Conservation (phyloP, 64 coral and sea anemone genomes). For the Acropora tenuis region DNA sequence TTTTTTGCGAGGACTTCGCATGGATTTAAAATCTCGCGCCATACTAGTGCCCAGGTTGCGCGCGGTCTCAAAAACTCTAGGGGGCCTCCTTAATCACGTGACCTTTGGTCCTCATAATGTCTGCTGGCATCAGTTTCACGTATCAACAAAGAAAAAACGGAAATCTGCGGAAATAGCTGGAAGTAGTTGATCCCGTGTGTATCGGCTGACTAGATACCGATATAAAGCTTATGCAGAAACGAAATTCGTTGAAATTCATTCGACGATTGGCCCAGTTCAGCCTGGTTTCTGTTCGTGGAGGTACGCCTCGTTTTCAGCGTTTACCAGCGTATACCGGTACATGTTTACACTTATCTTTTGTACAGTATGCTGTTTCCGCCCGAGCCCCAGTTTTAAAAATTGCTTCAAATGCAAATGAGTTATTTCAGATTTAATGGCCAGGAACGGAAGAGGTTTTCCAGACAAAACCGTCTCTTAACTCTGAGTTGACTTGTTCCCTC, state of each 20-base stretch:
- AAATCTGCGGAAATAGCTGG: conserved; percentile 5
- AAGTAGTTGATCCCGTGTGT: not conserved
- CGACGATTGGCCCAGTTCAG: not conserved
- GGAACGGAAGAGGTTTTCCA: not conserved
- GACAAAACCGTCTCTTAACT: not conserved
- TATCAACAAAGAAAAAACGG: not conserved
- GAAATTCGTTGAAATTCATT: not conserved
- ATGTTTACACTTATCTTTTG: not conserved
- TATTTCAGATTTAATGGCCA: conserved; percentile 9
- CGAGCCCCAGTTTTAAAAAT: not conserved
- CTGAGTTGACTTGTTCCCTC: not conserved
- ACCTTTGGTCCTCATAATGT: not conserved
- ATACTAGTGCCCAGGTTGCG: no score
- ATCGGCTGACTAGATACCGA: conserved; percentile 10
- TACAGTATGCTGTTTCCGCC: not conserved
- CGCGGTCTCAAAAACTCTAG: no score
- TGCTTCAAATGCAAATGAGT: conserved; percentile 20
- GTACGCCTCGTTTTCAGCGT: not conserved
- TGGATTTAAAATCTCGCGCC: no score
- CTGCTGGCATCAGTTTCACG: not conserved
- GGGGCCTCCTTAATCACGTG: not conserved
- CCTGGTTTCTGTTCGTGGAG: not conserved
- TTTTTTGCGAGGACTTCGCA: no score
- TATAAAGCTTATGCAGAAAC: conserved; percentile 15
- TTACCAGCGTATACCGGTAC: not conserved